Evolutionary conservation across 2,113 vertebrate genomes (phyloP).

Genomic region (Callorhinus ursinus): DNA sequence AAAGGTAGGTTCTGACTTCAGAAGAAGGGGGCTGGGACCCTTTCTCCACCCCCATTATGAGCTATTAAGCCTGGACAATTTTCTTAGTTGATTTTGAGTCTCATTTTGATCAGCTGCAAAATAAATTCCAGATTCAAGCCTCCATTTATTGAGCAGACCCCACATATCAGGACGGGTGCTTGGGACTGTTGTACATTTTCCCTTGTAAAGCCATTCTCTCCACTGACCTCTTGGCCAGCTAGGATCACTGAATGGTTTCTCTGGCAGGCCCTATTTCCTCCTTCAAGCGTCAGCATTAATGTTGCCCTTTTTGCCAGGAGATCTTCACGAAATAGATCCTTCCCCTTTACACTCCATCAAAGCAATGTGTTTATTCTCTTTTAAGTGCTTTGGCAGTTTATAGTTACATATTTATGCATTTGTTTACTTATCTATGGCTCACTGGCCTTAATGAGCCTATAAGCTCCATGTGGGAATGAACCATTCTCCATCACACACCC

Average conservation of each 20-base stretch:
- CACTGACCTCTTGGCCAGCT: fast-evolving
- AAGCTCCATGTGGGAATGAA: not conserved
- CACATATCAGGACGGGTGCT: not conserved
- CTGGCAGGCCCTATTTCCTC: not conserved
- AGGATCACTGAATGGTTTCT: not conserved
- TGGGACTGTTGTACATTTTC: fast-evolving
- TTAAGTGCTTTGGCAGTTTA: not conserved
- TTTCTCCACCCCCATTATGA: not conserved
- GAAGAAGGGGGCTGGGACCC: not conserved
- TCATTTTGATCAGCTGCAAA: not conserved
- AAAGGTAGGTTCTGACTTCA: not conserved
- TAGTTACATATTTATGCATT: not conserved
- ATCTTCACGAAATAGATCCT: not conserved
- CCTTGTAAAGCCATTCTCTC: fast-evolving
- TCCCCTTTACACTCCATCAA: not conserved
- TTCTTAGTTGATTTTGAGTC: not conserved
- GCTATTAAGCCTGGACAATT: not conserved
- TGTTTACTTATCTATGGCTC: not conserved
- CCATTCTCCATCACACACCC: fast-evolving
- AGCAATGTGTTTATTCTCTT: not conserved
- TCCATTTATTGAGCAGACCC: not conserved
- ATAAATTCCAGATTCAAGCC: not conserved
- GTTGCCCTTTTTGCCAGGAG: not conserved
- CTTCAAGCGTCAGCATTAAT: not conserved
- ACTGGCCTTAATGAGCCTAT: not conserved